Evolutionary conservation across 2,797 vertebrate species (phyloP), one percentile per base, ranked within the genome.

Genomic region (Cryptoprocta ferox): DNA sequence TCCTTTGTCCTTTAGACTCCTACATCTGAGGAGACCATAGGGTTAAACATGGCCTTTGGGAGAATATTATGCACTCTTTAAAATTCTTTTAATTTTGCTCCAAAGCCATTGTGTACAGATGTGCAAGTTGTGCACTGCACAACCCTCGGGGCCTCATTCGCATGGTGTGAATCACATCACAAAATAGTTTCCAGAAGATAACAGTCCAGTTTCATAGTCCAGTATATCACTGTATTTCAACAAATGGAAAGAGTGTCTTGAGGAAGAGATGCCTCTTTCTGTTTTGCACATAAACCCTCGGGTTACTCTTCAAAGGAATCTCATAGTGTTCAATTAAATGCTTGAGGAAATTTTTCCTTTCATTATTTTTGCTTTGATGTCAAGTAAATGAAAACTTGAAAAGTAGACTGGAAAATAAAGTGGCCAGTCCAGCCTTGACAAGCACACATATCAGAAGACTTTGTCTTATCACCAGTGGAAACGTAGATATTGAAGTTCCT

Each of bases 291-390:
- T 3, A 65, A n/a, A 2, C 16, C 83, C 50, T 61, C 56, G 21
- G 53, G 86, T 93, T 89, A 65, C 32, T 81, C 83, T 94, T 96
- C 93, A 95, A 93, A 97, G 59, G 19, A 89, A 95, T 89, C 56
- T 88, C 78, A 84, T 5, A 85, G 65, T 35, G 66, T 35, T 84
- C 66, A 90, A 4, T 65, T 89, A 83, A 97, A 68, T 32, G 75
- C 65, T n/a, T 92, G 45, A 71, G 48, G 35, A 96, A 93, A 89
- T 1, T 16, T 94, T 96, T 24, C 59, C 75, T 87, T 95, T 86
- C 80, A 59, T 83, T 94, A 78, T 81, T 85, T 88, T 94, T 89
- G 11, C 88, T 97, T 96, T 94, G 92, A 97, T 96, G 89, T 92
- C 66, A 93, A 93, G 45, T 45, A 85, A 89, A 96, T 86, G 93